Percentiles rank a stretch among this genome's conserved stretches.
Conservation (phyloP, 2,113 vertebrate species). For the Ancistrus triradiatus region DNA sequence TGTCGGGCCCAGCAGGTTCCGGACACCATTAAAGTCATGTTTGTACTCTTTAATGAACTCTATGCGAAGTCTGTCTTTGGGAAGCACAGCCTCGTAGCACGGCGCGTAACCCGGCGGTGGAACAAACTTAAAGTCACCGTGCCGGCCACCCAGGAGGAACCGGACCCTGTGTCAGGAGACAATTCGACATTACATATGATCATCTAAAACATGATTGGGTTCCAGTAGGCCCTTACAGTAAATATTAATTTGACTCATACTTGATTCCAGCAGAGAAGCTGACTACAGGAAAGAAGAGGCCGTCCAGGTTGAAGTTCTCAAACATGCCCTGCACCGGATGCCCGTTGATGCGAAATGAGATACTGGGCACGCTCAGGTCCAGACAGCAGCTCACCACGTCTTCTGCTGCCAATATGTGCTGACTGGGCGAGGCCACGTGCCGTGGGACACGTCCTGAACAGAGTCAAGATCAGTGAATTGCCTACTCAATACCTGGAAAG, state of each 20-base stretch:
- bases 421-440: conserved; percentile 71
- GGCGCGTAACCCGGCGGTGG: conserved; percentile 87
- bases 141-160: conserved; percentile 86
- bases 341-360: conserved; percentile 89
- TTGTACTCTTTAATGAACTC: conserved; percentile 90
- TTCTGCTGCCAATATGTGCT: conserved; percentile 76
- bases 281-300: conserved; percentile 85
- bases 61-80: conserved; percentile 79
- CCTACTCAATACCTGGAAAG: no score
- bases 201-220: no score
- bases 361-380: conserved; percentile 85
- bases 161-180: conserved; percentile 64
- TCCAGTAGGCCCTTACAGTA: no score
- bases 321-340: conserved; percentile 91
- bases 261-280: conserved; percentile 87
- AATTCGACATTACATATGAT: background rate
- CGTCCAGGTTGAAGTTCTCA: conserved; percentile 86
- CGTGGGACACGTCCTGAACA: conserved; percentile 78
- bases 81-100: conserved; percentile 82
- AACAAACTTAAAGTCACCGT: conserved; percentile 89
- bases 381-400: conserved; percentile 90
- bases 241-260: background rate
- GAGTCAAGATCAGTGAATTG: background rate
- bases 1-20: conserved; percentile 85
- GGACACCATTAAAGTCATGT: conserved; percentile 72